Evolutionary conservation across 1,140 invertebrate species (phyloP), one percentile per base, ranked within the genome.

Genomic region (Cherax quadricarinatus): DNA sequence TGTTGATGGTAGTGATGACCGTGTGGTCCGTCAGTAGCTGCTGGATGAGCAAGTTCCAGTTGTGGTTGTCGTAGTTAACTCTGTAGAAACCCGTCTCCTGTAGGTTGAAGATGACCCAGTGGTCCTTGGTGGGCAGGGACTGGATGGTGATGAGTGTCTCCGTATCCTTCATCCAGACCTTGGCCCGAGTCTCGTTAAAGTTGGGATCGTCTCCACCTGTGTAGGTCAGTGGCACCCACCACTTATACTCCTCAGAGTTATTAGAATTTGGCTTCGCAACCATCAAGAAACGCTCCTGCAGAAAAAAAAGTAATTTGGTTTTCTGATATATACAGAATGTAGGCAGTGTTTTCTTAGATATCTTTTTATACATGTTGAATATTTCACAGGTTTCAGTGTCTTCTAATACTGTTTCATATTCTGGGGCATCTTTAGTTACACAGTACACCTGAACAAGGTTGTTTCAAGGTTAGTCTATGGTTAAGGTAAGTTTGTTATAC

Each of bases 31-130:
- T 94, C 10, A 94, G 91, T 10, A 96, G 92, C 82, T 96, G 94
- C 4, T 94, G 73, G 5, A 94, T 95, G 3, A 96, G 94, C 48
- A 95, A 88, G 16, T 94, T 70, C 96, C 96, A 96, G 92, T 96
- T 96, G 0, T 92, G 84, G 2, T 88, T 41, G 62, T 96, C 96
- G 78, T 96, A 96, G 92, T 96, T 96, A 1, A 96, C 96, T 86
- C 96, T 94, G 93, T 96, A 97, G 94, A 95, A 96, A 30, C 94
- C 94, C 30, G 93, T 94, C 87, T 94, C 87, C 48, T 89, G 93
- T 53, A 93, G 89, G 85, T 94, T 94, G 66, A 94, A 88, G 80
- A 94, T 92, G 78, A 94, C 83, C 90, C 93, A 93, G n/a, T 92
- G 57, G 78, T 93, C 93, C 82, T 82, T 86, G 21, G 24, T 30